phyloP scores from a whole-genome alignment of 2,797 vertebrate species.

The Amblyraja radiata region DNA sequence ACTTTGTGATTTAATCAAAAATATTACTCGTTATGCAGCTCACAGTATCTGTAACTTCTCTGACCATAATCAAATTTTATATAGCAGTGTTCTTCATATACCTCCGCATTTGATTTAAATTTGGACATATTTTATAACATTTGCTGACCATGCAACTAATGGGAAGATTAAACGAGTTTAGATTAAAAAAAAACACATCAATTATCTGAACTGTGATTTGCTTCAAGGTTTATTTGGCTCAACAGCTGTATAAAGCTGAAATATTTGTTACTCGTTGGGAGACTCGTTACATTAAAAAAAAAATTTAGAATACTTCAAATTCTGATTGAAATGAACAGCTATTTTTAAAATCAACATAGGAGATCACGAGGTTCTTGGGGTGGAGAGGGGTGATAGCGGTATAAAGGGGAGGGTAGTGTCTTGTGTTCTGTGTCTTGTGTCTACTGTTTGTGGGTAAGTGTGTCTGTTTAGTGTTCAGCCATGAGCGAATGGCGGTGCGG shows the following conservation, averaged over 20 bases:
- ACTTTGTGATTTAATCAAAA: background rate
- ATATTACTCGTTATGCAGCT: background rate
- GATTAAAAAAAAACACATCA: background rate
- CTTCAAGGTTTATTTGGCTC: background rate
- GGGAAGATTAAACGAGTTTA: background rate
- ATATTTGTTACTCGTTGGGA: background rate
- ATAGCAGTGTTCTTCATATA: background rate
- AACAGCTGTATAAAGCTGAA: background rate
- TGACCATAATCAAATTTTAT: background rate
- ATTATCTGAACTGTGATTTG: background rate
- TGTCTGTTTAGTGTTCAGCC: too few relatives aligned
- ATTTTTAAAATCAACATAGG: too few relatives aligned
- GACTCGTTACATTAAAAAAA: too few relatives aligned
- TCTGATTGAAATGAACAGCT: too few relatives aligned
- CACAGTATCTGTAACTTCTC: background rate
- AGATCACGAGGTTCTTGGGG: too few relatives aligned
- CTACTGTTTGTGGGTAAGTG: too few relatives aligned
- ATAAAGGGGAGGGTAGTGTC: too few relatives aligned
- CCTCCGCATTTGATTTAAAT: background rate
- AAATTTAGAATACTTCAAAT: too few relatives aligned
- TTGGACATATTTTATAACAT: background rate
- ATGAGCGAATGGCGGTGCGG: too few relatives aligned
- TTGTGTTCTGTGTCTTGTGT: too few relatives aligned
- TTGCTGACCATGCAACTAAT: background rate
- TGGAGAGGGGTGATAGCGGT: too few relatives aligned